Base-by-base conservation (phyloP, 2,113 vertebrate genomes). In the Machaerirhynchus nigripectus region DNA sequence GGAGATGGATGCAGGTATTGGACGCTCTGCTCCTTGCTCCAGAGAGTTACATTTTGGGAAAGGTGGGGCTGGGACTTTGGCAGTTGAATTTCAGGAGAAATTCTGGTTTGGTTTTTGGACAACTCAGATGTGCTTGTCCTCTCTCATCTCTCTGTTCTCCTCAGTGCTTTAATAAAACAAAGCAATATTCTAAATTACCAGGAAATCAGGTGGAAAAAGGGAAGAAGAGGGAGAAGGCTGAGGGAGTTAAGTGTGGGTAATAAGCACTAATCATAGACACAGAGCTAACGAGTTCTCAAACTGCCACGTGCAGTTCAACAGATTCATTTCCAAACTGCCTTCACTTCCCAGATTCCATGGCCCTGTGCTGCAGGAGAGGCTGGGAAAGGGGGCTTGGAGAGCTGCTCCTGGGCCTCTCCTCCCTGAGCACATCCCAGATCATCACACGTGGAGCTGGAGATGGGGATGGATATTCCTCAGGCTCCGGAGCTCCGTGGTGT, bases 41-140 rank as follows among this genome's bases (percentile, higher is more conserved):
- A 18, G 7, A 23, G 16, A 44, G 22, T 6, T 14, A n/a, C 4
- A 71, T 67, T 75, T 46, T 33, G 46, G 63, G 57, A 44, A 52
- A 11, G 4, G 5, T 3, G 18, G 28, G 19, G 35, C 37, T 40
- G 28, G 8, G 33, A 35, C 8, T 76, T 49, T 1, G 28, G 31
- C 18, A 37, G 35, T 9, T 26, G n/a, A 49, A 8, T 78, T 87
- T 63, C 55, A 28, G 50, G 26, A 59, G 67, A 14, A 69, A 70
- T 84, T 42, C n/a, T 26, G 20, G 6, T 55, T 55, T 40, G 40
- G 24, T 53, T 95, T 95, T 52, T 42, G 49, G 44, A 40, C 9
- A 50, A 20, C 15, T 70, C 30, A 19, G 26, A 33, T 1, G 7
- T 14, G 21, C 20, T 65, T 0, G 0, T 22, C 42, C n/a, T 27